Base-by-base conservation (phyloP, 2,888 invertebrate genomes). In the Acronicta aceris region DNA sequence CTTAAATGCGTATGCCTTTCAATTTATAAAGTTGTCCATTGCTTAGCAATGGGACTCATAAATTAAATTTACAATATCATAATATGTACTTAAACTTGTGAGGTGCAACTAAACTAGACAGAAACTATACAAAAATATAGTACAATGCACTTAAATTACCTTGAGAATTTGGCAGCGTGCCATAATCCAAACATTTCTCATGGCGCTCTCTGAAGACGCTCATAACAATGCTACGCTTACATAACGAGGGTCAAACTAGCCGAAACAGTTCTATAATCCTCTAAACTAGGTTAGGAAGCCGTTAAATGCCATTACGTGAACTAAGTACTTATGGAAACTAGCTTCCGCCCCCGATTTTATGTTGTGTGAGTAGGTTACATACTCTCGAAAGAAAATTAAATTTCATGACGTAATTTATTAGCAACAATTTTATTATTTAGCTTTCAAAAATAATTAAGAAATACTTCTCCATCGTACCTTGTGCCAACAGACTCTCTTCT, bases 61-160 rank as follows among this genome's bases (percentile, higher is more conserved):
- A n/a, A n/a, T n/a, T n/a, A n/a, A n/a, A n/a, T n/a, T n/a, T n/a
- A n/a, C n/a, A n/a, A n/a, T n/a, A n/a, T n/a, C n/a, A n/a, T n/a
- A n/a, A n/a, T n/a, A n/a, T n/a, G n/a, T n/a, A n/a, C n/a, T n/a
- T n/a, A n/a, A n/a, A n/a, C n/a, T n/a, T n/a, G n/a, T n/a, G n/a
- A 43, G 58, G 36, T 65, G 46, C 27, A 16, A 42, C 21, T 6
- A 43, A 21, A 50, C 25, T 8, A 52, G 46, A 53, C 52, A 10
- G 1, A 25, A 41, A 70, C 56, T 53, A 56, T 43, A 53, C 43
- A 51, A 16, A 46, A 63, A 30, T 56, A n/a, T 75, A 70, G 65
- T 74, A 75, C 75, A 71, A 63, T 74, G 69, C 50, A 70, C 69
- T n/a, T 47, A 69, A 54, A 70, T 64, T 64, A 52, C 69, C 69